These are phyloP conservation scores for Sebastes elongatus DNA, from an alignment of 2,797 vertebrate genomes.

Conservation along the genomic window DNA sequence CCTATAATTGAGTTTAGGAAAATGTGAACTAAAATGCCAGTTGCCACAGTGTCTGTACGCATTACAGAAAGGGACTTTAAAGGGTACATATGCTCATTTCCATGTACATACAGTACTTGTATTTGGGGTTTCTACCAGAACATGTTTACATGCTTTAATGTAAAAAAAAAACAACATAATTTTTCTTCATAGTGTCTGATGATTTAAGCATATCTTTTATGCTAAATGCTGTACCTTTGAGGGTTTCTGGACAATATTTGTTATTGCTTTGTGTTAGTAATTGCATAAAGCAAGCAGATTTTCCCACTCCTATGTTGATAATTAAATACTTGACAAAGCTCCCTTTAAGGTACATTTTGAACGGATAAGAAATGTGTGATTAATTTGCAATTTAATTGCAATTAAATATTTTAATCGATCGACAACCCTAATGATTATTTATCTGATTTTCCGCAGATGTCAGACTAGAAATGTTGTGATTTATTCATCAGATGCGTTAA, in stretches of 20 bases:
- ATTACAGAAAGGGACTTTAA: neutral
- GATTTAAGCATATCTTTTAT: no score
- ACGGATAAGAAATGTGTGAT: neutral
- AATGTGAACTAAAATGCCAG: constrained; percentile 17
- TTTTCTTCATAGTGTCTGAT: neutral
- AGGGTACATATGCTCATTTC: neutral
- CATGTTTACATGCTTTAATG: neutral
- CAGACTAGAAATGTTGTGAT: neutral
- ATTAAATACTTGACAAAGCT: no score
- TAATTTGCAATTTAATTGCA: no score
- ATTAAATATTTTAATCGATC: no score
- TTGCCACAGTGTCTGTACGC: neutral
- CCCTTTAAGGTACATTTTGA: no score
- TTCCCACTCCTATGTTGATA: no score
- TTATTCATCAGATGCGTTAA: neutral
- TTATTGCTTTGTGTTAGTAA: no score
- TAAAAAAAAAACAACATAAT: neutral
- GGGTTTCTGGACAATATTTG: no score
- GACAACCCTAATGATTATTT: neutral
- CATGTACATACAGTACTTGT: neutral
- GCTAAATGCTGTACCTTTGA: no score
- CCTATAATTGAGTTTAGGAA: constrained; percentile 5
- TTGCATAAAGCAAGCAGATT: no score
- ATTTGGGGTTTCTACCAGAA: neutral
- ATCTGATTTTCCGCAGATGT: neutral